Evolutionary conservation across 2,888 invertebrate genomes (phyloP).

Genomic region (Conops quadrifasciatus): DNA sequence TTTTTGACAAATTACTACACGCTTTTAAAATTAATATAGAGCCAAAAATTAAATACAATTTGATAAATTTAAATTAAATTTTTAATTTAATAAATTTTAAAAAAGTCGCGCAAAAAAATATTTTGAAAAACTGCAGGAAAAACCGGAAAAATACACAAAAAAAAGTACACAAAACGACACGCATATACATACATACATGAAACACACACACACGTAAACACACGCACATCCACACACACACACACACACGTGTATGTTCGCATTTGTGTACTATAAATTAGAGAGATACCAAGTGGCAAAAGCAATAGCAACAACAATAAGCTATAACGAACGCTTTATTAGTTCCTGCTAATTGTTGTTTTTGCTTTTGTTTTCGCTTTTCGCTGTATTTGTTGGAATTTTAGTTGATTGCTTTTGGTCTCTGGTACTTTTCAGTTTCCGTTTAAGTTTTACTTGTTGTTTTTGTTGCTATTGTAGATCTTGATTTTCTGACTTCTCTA

Average conservation of each 20-base stretch:
- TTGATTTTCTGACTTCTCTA: constrained; percentile 30
- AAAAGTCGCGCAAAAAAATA: background rate
- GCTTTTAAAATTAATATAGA: no score
- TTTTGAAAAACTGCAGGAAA: no score
- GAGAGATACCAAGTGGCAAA: no score
- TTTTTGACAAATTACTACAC: no score
- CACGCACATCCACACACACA: background rate
- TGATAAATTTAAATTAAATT: no score
- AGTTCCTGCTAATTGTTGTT: constrained; percentile 7
- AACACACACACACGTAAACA: background rate
- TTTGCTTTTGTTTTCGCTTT: background rate
- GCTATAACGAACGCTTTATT: background rate
- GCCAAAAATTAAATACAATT: no score
- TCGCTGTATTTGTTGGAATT: background rate
- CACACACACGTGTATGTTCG: background rate
- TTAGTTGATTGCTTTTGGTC: background rate
- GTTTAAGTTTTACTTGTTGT: background rate
- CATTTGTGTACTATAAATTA: no score
- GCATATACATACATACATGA: background rate
- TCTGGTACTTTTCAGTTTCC: background rate
- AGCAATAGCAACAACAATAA: no score
- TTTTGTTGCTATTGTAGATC: background rate
- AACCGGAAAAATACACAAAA: background rate
- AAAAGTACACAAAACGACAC: background rate
- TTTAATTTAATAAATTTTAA: no score